Conservation (phyloP, 1,140 invertebrate species). For the Achroia grisella region DNA sequence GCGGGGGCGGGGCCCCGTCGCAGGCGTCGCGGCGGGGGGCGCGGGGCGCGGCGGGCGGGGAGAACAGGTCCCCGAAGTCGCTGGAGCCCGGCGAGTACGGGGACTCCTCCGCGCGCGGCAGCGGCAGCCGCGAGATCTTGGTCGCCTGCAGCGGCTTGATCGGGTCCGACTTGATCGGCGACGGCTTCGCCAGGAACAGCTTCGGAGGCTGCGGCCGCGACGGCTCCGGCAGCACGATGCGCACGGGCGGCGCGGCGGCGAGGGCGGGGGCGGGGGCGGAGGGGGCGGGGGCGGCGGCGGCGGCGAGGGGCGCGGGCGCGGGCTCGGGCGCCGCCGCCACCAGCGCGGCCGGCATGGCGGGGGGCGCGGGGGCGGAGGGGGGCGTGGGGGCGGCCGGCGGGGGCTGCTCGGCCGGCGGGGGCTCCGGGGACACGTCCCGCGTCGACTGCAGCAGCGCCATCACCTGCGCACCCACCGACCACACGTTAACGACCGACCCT, state of each 20-base stretch:
- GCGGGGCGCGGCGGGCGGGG: constrained; percentile 78
- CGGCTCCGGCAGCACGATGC: constrained; percentile 67
- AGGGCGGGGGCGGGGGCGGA: constrained; percentile 36
- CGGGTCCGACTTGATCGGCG: constrained; percentile 72
- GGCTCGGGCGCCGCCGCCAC: constrained; percentile 12
- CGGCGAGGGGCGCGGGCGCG: neutral
- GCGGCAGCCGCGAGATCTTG: constrained; percentile 22
- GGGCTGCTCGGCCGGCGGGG: constrained; percentile 33
- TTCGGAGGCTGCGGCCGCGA: constrained; percentile 63
- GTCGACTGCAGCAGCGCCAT: constrained; percentile 60
- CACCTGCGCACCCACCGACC: constrained; percentile 19
- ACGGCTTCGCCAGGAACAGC: constrained; percentile 68
- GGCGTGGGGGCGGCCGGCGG: constrained; percentile 6
- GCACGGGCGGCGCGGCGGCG: constrained; percentile 36
- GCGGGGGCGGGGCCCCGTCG: constrained; percentile 35
- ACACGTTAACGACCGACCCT: too few relatives aligned
- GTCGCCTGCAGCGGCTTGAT: constrained; percentile 68
- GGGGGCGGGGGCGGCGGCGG: constrained; percentile 11
- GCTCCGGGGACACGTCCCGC: constrained; percentile 67
- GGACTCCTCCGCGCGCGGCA: constrained; percentile 75
- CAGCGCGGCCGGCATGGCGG: constrained; percentile 20
- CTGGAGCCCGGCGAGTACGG: constrained; percentile 90
- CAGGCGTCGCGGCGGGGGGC: constrained; percentile 55
- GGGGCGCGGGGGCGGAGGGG: neutral
- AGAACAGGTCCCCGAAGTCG: constrained; percentile 89